Evolutionary conservation across 2,113 vertebrate genomes (phyloP).

Genomic region (Mormoops blainvillei): DNA sequence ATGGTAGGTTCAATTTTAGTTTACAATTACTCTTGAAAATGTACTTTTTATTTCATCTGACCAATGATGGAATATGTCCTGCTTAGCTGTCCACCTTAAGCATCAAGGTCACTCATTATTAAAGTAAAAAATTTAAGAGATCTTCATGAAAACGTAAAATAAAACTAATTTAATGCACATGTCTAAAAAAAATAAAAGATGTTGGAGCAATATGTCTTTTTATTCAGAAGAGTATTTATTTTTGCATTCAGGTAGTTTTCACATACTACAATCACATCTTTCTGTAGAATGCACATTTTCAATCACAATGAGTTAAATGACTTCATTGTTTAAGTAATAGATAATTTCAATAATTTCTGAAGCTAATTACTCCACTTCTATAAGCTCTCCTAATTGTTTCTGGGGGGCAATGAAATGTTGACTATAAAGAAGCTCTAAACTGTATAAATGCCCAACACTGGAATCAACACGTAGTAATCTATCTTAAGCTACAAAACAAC

Average conservation of each 20-base stretch:
- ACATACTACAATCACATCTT: not conserved
- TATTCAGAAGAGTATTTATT: not conserved
- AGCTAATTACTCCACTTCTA: not conserved
- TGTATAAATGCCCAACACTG: not conserved
- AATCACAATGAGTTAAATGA: not conserved
- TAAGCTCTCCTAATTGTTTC: not conserved
- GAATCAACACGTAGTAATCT: not conserved
- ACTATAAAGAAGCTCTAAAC: not conserved
- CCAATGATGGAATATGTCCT: not conserved
- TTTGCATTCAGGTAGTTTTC: not conserved
- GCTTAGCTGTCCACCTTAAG: not conserved
- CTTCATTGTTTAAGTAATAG: not conserved
- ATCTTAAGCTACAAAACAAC: not conserved
- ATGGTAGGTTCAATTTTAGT: not conserved
- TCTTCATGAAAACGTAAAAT: not conserved
- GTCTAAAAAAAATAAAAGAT: not conserved
- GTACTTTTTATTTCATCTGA: not conserved
- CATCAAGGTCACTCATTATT: not conserved
- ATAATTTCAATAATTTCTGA: not conserved
- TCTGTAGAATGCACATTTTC: not conserved
- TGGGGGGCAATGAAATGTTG: not conserved
- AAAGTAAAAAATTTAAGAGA: slow-evolving; percentile 8
- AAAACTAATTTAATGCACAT: not conserved
- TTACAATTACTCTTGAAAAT: not conserved
- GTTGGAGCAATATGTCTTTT: not conserved